Evolutionary conservation across 2,113 vertebrate species (phyloP).

Genomic region (Copsychus sechellarum): DNA sequence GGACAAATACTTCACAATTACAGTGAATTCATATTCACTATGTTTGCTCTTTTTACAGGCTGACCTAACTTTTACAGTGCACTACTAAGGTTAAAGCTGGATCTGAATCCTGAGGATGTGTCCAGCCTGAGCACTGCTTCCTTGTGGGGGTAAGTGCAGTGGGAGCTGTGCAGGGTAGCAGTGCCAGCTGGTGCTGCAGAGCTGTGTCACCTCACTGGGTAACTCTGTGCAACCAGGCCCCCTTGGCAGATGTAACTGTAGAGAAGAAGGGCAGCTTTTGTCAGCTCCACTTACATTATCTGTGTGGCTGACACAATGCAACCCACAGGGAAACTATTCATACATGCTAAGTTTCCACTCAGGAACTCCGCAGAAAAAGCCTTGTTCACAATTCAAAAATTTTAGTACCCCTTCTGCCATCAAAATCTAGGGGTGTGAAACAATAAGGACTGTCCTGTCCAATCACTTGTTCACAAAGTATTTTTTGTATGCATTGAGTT

Average conservation of each 20-base stretch:
- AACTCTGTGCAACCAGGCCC: neutral
- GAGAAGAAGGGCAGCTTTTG: neutral
- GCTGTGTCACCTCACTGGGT: neutral
- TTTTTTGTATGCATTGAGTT: neutral
- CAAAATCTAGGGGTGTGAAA: slow-evolving; percentile 4
- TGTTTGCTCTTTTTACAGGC: neutral
- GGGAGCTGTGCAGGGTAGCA: neutral
- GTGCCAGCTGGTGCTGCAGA: neutral
- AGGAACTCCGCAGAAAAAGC: neutral
- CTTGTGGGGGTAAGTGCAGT: neutral
- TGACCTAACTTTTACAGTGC: neutral
- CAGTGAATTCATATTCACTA: too few relatives aligned
- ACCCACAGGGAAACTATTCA: neutral
- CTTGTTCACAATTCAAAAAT: neutral
- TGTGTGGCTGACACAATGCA: neutral
- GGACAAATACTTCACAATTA: neutral
- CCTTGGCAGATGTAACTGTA: neutral
- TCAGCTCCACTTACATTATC: neutral
- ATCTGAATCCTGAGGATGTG: neutral
- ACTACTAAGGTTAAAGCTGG: neutral
- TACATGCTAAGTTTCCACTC: neutral
- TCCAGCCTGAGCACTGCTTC: neutral
- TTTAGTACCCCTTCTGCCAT: slow-evolving; percentile 4
- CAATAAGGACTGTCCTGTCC: slow-evolving; percentile 21
- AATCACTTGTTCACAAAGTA: neutral